A percentile compares a stretch with the other conserved stretches of the same genome.
phyloP scores from a whole-genome alignment of 2,888 invertebrate genomes.

The Clostera curtula region DNA sequence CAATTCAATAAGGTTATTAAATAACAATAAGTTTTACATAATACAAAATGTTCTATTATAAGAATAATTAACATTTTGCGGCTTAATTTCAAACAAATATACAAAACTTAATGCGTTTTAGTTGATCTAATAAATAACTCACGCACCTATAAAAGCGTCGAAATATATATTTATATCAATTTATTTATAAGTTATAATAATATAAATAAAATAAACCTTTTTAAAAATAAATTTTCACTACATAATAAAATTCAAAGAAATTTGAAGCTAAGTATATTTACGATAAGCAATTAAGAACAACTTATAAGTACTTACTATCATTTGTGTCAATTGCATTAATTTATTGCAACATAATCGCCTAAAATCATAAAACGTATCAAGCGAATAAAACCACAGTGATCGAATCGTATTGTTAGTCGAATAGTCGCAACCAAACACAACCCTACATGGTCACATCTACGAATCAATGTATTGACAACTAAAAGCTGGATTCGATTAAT shows the following conservation, averaged over 20 bases:
- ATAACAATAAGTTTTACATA: too few relatives aligned
- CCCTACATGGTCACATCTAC: constrained; percentile 23
- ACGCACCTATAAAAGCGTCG: constrained; percentile 11
- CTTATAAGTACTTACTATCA: constrained; percentile 27
- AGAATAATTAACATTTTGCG: too few relatives aligned
- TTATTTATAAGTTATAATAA: constrained; percentile 17
- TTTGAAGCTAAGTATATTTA: constrained; percentile 27
- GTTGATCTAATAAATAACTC: too few relatives aligned
- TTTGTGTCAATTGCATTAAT: constrained; percentile 24
- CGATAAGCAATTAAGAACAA: constrained; percentile 26
- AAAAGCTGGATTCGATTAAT: constrained; percentile 13
- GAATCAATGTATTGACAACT: constrained; percentile 6
- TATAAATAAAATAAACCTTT: constrained; percentile 21
- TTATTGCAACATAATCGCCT: constrained; percentile 18
- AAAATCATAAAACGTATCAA: constrained; percentile 19
- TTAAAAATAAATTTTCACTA: constrained; percentile 22
- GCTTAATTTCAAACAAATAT: too few relatives aligned
- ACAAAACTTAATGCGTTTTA: too few relatives aligned
- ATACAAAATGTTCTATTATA: too few relatives aligned
- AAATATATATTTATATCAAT: constrained; percentile 18
- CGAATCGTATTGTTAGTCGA: constrained; percentile 18
- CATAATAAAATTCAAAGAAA: constrained; percentile 25
- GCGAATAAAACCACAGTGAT: constrained; percentile 18
- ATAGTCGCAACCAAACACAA: constrained; percentile 23
- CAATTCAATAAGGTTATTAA: too few relatives aligned